phyloP scores from a whole-genome alignment of 2,797 vertebrate species.

The Gila robusta region DNA sequence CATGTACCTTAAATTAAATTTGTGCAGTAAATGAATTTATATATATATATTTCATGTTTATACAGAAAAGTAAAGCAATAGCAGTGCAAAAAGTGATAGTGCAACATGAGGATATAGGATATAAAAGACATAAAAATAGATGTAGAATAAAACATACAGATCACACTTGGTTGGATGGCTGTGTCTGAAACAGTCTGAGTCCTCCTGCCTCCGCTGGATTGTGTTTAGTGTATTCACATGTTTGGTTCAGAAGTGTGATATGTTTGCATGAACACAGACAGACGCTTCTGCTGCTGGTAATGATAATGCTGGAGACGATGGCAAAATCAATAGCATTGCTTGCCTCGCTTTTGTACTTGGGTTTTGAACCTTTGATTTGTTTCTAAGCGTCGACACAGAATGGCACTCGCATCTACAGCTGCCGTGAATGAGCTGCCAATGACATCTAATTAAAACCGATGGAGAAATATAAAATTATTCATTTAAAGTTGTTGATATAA shows the following conservation, averaged over 20 bases:
- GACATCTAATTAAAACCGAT: background rate
- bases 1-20: background rate
- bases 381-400: background rate
- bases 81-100: background rate
- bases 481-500: too few relatives aligned
- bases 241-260: background rate
- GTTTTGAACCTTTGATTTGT: background rate
- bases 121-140: background rate
- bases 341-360: background rate
- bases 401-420: background rate
- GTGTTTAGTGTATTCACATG: background rate
- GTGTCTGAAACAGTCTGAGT: background rate
- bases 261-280: background rate
- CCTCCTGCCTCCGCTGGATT: background rate
- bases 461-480: too few relatives aligned
- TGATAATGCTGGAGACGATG: background rate
- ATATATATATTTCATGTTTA: too few relatives aligned
- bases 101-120: background rate
- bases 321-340: background rate
- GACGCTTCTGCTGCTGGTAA: too few relatives aligned
- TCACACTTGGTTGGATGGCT: background rate
- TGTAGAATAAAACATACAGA: background rate
- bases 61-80: background rate
- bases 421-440: background rate
- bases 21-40: background rate